Conservation (phyloP, 2,797 vertebrate genomes). For the Pterois miles region DNA sequence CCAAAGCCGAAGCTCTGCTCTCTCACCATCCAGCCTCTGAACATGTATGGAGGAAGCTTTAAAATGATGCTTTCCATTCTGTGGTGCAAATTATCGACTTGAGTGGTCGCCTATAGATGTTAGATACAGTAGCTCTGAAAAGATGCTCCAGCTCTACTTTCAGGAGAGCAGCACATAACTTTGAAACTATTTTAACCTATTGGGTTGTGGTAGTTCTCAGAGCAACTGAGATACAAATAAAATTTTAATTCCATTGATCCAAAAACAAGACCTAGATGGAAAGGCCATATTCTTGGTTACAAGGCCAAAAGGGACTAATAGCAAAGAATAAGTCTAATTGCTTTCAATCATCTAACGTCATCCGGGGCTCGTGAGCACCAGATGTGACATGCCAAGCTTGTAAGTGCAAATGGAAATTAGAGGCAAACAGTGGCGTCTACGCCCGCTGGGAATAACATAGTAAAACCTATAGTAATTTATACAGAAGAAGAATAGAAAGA, state of each 20-base stretch:
- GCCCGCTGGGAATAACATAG: conserved; percentile 48
- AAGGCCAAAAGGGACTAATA: conserved; percentile 7
- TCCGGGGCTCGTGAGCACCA: conserved; percentile 29
- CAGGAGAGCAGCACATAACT: not conserved
- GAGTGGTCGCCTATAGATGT: not conserved
- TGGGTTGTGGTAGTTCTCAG: conserved; percentile 1
- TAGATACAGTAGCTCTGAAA: not conserved
- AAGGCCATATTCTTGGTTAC: conserved; percentile 1
- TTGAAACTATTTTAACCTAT: not conserved
- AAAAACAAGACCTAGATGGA: conserved; percentile 6
- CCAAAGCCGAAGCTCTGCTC: conserved; percentile 20
- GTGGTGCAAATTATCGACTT: not conserved
- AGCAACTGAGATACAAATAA: conserved; percentile 7
- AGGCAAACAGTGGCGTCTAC: conserved; percentile 22
- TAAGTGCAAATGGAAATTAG: conserved; percentile 46
- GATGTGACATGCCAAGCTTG: conserved; percentile 49
- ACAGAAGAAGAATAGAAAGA: conserved; percentile 1
- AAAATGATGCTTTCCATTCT: not conserved
- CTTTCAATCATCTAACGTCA: conserved; percentile 41
- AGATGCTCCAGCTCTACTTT: not conserved
- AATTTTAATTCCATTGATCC: conserved; percentile 21
- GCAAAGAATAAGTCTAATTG: conserved; percentile 17
- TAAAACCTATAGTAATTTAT: conserved; percentile 36
- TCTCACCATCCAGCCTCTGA: not conserved
- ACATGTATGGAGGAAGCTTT: not conserved